Conservation (phyloP, 2,797 vertebrate genomes). For the Neostethus bicornis region DNA sequence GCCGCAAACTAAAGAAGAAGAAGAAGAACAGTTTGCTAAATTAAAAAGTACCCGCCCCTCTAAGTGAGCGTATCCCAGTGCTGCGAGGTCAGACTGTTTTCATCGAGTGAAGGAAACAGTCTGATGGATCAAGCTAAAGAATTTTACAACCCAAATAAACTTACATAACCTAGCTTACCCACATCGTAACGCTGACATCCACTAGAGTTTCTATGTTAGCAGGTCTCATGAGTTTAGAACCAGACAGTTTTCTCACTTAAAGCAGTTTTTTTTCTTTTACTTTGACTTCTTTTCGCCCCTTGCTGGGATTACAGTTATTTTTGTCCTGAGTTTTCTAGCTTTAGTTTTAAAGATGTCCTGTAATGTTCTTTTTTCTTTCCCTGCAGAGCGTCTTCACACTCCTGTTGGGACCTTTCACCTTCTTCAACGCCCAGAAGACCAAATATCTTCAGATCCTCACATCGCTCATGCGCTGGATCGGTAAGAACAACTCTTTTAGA, state of each 20-base stretch:
- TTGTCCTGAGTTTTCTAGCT: neutral
- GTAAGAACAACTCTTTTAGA: conserved; percentile 78
- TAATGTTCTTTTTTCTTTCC: neutral
- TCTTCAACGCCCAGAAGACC: conserved; percentile 97
- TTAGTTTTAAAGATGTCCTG: neutral
- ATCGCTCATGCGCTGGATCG: conserved; percentile 96
- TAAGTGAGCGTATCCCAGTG: no score
- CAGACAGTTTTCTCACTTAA: neutral
- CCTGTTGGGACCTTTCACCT: conserved; percentile 91
- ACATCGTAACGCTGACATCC: conserved; percentile 19
- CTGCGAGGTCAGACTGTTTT: no score
- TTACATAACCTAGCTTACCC: conserved; percentile 3
- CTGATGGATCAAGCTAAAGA: no score
- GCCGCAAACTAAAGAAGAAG: no score
- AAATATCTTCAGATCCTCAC: conserved; percentile 98
- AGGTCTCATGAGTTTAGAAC: neutral
- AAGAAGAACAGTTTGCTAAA: no score
- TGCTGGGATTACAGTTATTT: neutral
- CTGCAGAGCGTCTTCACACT: conserved; percentile 86
- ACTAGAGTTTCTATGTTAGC: neutral
- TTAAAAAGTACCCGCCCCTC: no score
- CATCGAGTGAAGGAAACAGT: no score
- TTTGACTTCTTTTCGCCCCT: neutral
- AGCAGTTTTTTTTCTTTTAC: conserved; percentile 1
- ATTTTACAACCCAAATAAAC: neutral